Evolutionary conservation across 2,113 vertebrate species (phyloP).

Genomic region (Crotophaga sulcirostris): DNA sequence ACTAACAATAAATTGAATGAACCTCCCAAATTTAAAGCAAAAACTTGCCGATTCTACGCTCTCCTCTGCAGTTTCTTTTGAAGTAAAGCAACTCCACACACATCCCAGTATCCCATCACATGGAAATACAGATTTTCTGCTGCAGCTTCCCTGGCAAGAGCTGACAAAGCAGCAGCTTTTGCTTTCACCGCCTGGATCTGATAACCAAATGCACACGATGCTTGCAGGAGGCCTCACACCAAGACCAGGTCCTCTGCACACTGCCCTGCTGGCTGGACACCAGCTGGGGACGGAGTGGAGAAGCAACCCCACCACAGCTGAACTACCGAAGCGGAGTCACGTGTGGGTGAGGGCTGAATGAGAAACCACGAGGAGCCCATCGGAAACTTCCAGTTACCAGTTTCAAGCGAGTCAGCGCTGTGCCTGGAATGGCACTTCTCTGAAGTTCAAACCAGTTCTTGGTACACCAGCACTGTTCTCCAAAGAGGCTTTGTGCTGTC

Average conservation of each 20-base stretch:
- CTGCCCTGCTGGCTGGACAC: rapidly evolving
- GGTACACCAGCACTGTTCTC: neutral
- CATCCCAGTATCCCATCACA: neutral
- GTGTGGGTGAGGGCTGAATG: too few relatives aligned
- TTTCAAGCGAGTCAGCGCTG: neutral
- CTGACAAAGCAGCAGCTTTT: neutral
- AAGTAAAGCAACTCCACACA: neutral
- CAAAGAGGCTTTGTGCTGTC: neutral
- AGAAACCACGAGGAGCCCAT: neutral
- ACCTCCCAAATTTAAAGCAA: neutral
- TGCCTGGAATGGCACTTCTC: neutral
- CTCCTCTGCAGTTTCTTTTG: neutral
- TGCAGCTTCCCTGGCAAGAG: neutral
- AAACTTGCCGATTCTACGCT: neutral
- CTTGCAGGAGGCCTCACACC: rapidly evolving
- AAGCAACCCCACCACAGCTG: too few relatives aligned
- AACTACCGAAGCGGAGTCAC: too few relatives aligned
- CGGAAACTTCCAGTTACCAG: neutral
- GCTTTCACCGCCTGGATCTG: neutral
- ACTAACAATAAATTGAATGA: neutral
- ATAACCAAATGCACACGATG: rapidly evolving
- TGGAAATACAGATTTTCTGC: neutral
- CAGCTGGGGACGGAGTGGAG: too few relatives aligned
- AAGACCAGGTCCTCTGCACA: neutral
- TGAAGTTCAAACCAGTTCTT: neutral